A percentile compares a stretch with the other conserved stretches of the same genome.
Conservation (phyloP, 1,140 invertebrate genomes). For the Diorhabda sublineata region DNA sequence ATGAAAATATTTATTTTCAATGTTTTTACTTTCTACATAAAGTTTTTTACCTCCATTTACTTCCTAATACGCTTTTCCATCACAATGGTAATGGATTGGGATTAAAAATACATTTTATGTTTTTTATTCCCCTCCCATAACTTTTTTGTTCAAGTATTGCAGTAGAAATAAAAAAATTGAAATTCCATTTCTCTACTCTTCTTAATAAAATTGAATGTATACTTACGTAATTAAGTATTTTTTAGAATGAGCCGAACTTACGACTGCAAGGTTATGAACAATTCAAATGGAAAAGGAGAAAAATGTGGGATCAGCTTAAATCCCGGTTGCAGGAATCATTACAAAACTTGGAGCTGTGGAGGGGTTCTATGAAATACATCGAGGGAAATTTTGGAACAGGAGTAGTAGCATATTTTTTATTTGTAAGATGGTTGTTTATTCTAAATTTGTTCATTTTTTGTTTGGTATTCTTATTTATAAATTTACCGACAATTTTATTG, state of each 20-base stretch:
- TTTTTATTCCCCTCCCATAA: too few species aligned
- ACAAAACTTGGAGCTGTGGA: conserved; percentile 70
- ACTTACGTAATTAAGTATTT: not conserved
- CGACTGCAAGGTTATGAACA: conserved; percentile 73
- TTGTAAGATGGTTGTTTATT: conserved; percentile 75
- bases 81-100: too few species aligned
- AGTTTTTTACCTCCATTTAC: too few species aligned
- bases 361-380: conserved; percentile 63
- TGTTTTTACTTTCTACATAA: too few species aligned
- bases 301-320: conserved; percentile 61
- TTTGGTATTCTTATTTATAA: conserved; percentile 62
- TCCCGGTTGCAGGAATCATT: conserved; percentile 59
- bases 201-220: too few species aligned
- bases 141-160: too few species aligned
- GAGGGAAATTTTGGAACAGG: conserved; percentile 78
- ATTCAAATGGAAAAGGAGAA: conserved; percentile 69
- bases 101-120: too few species aligned
- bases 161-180: too few species aligned
- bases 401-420: conserved; percentile 74
- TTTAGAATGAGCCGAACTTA: conserved; percentile 72
- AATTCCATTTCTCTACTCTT: too few species aligned
- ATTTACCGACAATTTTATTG: conserved; percentile 62
- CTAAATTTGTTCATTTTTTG: conserved; percentile 66
- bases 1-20: too few species aligned
- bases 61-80: too few species aligned